A percentile compares a stretch with the other conserved stretches of the same genome.
These are phyloP conservation scores for Eupristina koningsbergeri DNA, from an alignment of 1,140 invertebrate species.

Conservation along the genomic window DNA sequence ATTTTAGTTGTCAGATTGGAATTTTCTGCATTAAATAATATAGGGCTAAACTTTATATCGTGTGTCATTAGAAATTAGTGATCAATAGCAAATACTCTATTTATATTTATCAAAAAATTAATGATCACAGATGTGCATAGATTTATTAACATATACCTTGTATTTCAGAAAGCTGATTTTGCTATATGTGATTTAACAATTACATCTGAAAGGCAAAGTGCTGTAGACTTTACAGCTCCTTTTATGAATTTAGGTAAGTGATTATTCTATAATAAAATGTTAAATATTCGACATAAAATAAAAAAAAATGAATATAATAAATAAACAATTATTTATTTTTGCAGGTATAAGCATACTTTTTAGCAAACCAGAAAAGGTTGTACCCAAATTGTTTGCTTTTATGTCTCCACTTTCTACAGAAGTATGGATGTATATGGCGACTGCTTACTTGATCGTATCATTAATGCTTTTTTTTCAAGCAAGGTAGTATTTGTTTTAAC, in stretches of 20 bases:
- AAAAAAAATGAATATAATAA: not conserved
- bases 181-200: conserved; percentile 95
- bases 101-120: no score
- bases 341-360: conserved; percentile 86
- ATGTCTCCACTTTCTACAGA: conserved; percentile 89
- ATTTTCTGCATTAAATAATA: no score
- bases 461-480: conserved; percentile 88
- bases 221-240: conserved; percentile 92
- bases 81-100: no score
- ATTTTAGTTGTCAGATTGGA: no score
- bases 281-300: no score
- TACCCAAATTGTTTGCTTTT: conserved; percentile 88
- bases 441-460: conserved; percentile 89
- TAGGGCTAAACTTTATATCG: no score
- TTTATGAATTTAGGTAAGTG: conserved; percentile 88
- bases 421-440: conserved; percentile 94
- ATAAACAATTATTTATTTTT: conserved; percentile 39
- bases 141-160: no score
- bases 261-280: not conserved
- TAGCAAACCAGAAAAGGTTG: conserved; percentile 80
- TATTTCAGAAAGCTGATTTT: conserved; percentile 86
- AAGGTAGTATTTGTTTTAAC: conserved; percentile 74
- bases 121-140: no score
- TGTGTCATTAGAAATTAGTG: no score
- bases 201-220: conserved; percentile 86